Conservation (phyloP, 2,113 vertebrate species). For the Plestiodon gilberti region DNA sequence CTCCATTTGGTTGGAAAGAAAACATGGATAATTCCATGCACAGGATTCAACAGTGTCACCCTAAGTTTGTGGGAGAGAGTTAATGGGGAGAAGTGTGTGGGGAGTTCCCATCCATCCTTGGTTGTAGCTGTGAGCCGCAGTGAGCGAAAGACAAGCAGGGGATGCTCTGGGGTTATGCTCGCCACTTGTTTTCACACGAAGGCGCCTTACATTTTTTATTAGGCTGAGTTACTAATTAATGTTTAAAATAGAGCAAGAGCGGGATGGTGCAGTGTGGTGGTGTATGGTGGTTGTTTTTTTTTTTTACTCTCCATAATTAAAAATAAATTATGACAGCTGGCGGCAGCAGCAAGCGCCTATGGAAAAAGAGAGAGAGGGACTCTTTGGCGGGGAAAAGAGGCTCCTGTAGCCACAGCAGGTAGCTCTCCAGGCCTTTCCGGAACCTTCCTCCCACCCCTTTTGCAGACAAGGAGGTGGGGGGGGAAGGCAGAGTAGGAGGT, state of each 20-base stretch:
- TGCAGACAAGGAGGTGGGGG: neutral
- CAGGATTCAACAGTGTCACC: no score
- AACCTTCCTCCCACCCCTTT: no score
- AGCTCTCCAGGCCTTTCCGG: neutral
- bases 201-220: neutral
- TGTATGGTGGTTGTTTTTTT: neutral
- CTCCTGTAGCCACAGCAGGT: neutral
- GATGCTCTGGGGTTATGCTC: neutral
- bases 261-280: neutral
- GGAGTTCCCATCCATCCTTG: neutral
- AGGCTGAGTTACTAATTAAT: conserved; percentile 62
- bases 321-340: conserved; percentile 15
- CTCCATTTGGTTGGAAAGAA: no score
- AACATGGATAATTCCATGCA: no score
- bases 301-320: conserved; percentile 31
- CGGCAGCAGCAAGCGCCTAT: neutral
- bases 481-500: neutral
- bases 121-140: neutral
- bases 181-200: conserved; percentile 13
- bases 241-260: conserved; percentile 49
- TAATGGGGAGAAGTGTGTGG: no score
- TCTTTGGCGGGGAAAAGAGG: neutral
- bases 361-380: neutral
- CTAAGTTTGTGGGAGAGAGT: no score
- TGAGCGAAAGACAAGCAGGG: neutral